Evolutionary conservation across 2,797 vertebrate genomes (phyloP), one percentile per base, ranked within the genome.

Genomic region (Coregonus suidteri): DNA sequence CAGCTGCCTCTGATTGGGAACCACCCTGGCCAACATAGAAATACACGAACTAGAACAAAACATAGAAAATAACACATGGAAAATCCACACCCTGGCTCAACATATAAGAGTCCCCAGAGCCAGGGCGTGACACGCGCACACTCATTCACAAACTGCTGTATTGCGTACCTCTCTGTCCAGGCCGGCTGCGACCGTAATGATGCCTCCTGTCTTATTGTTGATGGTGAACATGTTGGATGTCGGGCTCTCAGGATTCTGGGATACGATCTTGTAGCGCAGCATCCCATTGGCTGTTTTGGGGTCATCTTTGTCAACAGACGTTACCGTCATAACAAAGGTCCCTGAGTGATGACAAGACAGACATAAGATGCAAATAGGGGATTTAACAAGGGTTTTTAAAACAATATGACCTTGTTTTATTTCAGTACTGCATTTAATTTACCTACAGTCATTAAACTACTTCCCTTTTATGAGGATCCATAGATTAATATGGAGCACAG

Each of bases 181-280:
- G 67, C 98, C 98, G 47, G 97, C 98, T 7, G 98, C 98, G 78
- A 99, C 96, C 0, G 97, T 99, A 87, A 99, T 97, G 87, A 99
- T 98, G 85, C 96, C 97, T 31, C 97, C 98, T 0, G 98, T 99
- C 85, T 96, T 95, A 0, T 99, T 99, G 94, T 99, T 99, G 92
- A 99, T 99, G 81, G 98, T 99, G 86, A 97, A 99, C 97, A 99
- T 99, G 80, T 97, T 99, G 78, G 96, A 93, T 56, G 96, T 96
- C 0, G 98, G 97, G 77, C 95, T 98, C 88, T 95, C 95, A 0
- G 98, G 98, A 31, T 93, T 97, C 90, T 99, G 98, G 18, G 98
- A 98, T 86, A 99, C 86, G 85, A 99, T 99, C 91, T 97, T 97
- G 90, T 99, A 99, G 80, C 97, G 95, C 83, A 99, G 86, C 95